phyloP scores from a whole-genome alignment of 2,113 vertebrate genomes.

The Gracilinanus agilis region DNA sequence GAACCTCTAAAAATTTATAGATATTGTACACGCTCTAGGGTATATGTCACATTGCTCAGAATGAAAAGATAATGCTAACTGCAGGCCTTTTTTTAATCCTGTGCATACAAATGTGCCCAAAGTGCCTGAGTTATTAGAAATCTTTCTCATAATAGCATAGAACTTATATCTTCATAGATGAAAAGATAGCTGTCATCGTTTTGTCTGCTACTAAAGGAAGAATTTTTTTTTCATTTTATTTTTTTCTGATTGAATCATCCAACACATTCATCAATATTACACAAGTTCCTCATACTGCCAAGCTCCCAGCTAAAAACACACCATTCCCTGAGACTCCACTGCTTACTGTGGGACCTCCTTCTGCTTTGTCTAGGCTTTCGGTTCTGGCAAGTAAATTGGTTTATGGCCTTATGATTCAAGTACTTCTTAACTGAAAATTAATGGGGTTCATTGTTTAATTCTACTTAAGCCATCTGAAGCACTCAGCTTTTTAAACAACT shows the following conservation, averaged over 20 bases:
- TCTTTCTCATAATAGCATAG: not conserved
- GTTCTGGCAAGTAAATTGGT: not conserved
- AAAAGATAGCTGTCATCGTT: not conserved
- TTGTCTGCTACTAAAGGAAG: not conserved
- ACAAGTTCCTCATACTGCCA: not conserved
- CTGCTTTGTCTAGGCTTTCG: not conserved
- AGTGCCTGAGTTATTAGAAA: not conserved
- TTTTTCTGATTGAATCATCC: constrained; percentile 9
- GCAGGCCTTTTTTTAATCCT: not conserved
- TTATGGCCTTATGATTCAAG: not conserved
- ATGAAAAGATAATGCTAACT: constrained; percentile 34
- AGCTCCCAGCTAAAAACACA: not conserved
- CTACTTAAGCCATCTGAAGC: not conserved
- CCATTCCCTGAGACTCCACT: not conserved
- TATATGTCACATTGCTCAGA: not conserved
- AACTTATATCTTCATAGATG: constrained; percentile 3
- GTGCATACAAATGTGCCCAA: not conserved
- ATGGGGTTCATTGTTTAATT: not conserved
- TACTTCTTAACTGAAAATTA: not conserved
- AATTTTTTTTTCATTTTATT: not conserved
- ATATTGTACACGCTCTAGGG: not conserved
- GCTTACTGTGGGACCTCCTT: not conserved
- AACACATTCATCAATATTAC: not conserved
- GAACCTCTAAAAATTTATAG: not conserved
- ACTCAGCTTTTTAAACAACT: not conserved